Percentiles rank a stretch among this genome's conserved stretches.
phyloP scores from a whole-genome alignment of 2,888 invertebrate species.

The Amphipyra berbera region DNA sequence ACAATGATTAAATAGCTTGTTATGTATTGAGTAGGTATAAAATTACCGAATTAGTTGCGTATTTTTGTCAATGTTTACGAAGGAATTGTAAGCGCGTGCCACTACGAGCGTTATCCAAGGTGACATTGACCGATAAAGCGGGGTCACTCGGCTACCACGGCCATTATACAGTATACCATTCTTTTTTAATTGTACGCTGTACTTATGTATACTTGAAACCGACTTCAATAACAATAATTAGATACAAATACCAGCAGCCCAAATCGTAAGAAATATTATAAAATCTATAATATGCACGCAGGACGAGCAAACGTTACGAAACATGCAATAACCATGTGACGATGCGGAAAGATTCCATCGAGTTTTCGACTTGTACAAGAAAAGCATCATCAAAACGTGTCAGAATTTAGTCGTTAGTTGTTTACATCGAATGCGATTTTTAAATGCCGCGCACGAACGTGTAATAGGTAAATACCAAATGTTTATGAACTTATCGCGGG shows the following conservation, averaged over 20 bases:
- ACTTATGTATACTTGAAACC: too few relatives aligned
- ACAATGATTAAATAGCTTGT: neutral
- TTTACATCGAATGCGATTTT: constrained; percentile 17
- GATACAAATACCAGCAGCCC: too few relatives aligned
- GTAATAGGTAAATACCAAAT: constrained; percentile 19
- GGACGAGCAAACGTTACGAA: too few relatives aligned
- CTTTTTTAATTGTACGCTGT: too few relatives aligned
- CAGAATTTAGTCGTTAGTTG: constrained; percentile 14
- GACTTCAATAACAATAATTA: too few relatives aligned
- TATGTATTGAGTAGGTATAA: neutral
- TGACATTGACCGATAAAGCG: constrained; percentile 52
- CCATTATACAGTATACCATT: neutral
- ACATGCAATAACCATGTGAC: neutral
- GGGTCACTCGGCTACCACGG: constrained; percentile 31
- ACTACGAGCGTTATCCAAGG: constrained; percentile 31
- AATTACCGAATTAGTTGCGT: neutral
- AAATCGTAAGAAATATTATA: too few relatives aligned
- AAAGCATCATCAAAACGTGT: constrained; percentile 11
- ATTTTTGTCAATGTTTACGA: constrained; percentile 14
- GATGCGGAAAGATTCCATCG: neutral
- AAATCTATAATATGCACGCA: too few relatives aligned
- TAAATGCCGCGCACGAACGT: constrained; percentile 4
- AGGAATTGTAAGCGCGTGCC: constrained; percentile 19
- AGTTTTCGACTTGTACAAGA: constrained; percentile 2
- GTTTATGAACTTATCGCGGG: constrained; percentile 18